phyloP scores from a whole-genome alignment of 2,113 vertebrate genomes.

The Pantherophis guttatus region DNA sequence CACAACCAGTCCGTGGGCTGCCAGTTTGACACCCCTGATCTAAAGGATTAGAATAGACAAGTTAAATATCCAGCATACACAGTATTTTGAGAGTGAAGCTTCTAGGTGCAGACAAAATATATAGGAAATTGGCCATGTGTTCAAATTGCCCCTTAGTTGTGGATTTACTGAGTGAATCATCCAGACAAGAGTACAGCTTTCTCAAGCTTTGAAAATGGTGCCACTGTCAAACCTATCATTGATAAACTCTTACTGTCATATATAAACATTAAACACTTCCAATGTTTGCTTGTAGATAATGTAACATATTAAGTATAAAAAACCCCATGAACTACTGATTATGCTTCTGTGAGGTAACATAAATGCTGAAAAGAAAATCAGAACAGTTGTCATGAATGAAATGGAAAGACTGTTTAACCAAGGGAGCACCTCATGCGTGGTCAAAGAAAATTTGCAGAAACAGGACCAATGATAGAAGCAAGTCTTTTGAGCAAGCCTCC shows the following conservation, averaged over 20 bases:
- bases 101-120: slow-evolving; percentile 29
- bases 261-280: background rate
- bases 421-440: background rate
- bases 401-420: background rate
- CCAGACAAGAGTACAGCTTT: slow-evolving; percentile 48
- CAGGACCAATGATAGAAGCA: background rate
- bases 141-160: background rate
- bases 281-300: background rate
- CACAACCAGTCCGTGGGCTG: rapidly evolving
- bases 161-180: background rate
- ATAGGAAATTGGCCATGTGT: slow-evolving; percentile 45
- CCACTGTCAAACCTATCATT: background rate
- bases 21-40: too few relatives aligned
- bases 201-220: slow-evolving; percentile 13
- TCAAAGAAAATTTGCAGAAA: background rate
- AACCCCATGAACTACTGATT: background rate
- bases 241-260: background rate
- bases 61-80: slow-evolving; percentile 80
- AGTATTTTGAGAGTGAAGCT: slow-evolving; percentile 61
- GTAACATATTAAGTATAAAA: background rate
- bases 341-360: background rate
- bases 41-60: slow-evolving; percentile 80
- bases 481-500: background rate
- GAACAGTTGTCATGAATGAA: background rate
- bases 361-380: background rate